Evolutionary conservation across 2,113 vertebrate species (phyloP), one percentile per base, ranked within the genome.

Genomic region (Catharus minimus): DNA sequence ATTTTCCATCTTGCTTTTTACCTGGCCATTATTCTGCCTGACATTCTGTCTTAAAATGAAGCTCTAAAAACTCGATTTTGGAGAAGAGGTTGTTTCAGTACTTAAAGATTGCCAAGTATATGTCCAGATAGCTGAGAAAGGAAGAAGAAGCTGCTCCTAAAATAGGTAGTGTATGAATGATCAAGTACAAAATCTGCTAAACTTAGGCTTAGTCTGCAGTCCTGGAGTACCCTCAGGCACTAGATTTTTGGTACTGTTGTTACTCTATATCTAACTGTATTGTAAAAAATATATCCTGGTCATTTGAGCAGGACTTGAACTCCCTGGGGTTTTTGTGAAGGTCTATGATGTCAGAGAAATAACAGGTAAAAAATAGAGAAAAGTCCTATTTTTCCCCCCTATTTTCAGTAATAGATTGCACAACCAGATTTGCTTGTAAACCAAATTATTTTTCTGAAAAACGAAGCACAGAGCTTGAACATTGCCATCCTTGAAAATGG

Each of bases 1-100:
- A 88, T 86, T 89, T 91, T 60, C 75, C 72, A 41, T 65, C 43
- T 69, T 86, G 50, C 72, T 76, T 89, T 87, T 82, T 74, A 88
- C 49, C 41, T 74, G 61, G 18, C 8, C 18, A 16, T 80, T 91
- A 39, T 78, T 86, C 36, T 88, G 13, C 52, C 57, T 74, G 72
- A 36, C 24, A 36, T 69, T 74, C 13, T 44, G 18, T 41, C 60
- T 86, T 81, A 61, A 36, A 81, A 43, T 6, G 24, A 82, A 92
- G 44, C 38, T 87, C 44, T 62, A 22, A 62, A 85, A 86, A 17
- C 18, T 89, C 0, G 0, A 22, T 19, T 91, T 86, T 44, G 43
- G 38, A 14, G 28, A 65, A 43, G 32, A 82, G 28, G 13, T 46
- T 11, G 13, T 64, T 92, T 74, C 60, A 60, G 15, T n/a, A 66